A percentile compares a stretch with the other conserved stretches of the same genome.
Evolutionary conservation across 2,888 invertebrate species (phyloP).

Genomic region (Drosophila affinis): DNA sequence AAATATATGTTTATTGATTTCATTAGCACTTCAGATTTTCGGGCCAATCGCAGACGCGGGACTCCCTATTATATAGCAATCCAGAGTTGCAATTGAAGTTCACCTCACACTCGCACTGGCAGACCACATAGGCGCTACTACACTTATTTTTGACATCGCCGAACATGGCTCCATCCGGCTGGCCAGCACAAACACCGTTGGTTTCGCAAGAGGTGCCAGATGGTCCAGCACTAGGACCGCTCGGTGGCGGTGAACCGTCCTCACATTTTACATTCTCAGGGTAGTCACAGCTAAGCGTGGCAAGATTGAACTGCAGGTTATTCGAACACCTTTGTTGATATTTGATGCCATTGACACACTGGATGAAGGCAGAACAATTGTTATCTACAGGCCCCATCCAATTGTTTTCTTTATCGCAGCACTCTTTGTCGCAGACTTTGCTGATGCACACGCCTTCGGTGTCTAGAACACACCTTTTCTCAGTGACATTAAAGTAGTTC

Average conservation of each 20-base stretch:
- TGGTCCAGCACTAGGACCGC: conserved; percentile 74
- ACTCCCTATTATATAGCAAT: conserved; percentile 53
- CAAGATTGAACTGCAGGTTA: conserved; percentile 63
- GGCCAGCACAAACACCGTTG: conserved; percentile 61
- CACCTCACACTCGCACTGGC: conserved; percentile 79
- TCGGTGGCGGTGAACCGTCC: conserved; percentile 63
- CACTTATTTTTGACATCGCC: conserved; percentile 29
- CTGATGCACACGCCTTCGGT: conserved; percentile 38
- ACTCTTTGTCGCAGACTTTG: conserved; percentile 53
- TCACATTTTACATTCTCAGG: conserved; percentile 68
- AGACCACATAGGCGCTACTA: conserved; percentile 60
- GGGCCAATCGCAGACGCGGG: conserved; percentile 68
- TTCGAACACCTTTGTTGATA: conserved; percentile 56
- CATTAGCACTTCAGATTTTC: conserved; percentile 50
- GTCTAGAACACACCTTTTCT: conserved; percentile 37
- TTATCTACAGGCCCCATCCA: conserved; percentile 42
- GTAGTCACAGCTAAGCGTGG: conserved; percentile 60
- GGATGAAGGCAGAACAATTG: conserved; percentile 59
- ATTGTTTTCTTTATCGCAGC: conserved; percentile 47
- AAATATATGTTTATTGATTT: conserved; percentile 39
- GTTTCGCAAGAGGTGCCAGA: conserved; percentile 72
- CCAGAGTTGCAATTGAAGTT: conserved; percentile 46
- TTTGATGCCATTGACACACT: conserved; percentile 41
- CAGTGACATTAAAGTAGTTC: conserved; percentile 28
- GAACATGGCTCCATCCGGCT: conserved; percentile 55